Base-by-base conservation (phyloP, 1,140 invertebrate genomes). In the Halictus rubicundus region DNA sequence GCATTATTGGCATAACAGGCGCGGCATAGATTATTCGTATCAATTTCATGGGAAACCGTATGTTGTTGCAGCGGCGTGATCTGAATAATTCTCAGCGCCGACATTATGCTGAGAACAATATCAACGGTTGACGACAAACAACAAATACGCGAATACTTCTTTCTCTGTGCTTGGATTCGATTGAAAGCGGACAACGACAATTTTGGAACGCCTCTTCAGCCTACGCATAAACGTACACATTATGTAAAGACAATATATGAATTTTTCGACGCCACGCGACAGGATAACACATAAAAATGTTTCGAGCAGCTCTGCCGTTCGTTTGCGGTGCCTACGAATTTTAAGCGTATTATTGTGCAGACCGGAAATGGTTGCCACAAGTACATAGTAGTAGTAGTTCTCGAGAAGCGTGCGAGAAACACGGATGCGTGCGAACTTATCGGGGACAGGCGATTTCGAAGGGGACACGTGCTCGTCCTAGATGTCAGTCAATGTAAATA, bases 401-500 rank as follows among this genome's bases (percentile, higher is more conserved):
- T 46, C 19, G 8, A 61, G 8, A 25, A 46, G 10, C 21, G 16
- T 39, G 65, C 23, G 16, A 64, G 66, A 46, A 70, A 14, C 9
- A 64, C 19, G 21, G 23, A 46, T 49, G 65, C 66, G n/a, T 54
- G 63, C 59, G 39, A 73, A 65, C 71, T 9, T 46, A 72, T 81
- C 3, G 32, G 52, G 6, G 19, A 75, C 42, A 39, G 49, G 68
- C 65, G 80, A 81, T 71, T 81, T 81, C 68, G 60, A 27, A 66
- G 52, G 49, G 60, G 60, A 69, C 23, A 71, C 25, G 74, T 59
- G 49, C 66, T 70, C 19, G 21, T 21, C 25, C 27, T 66, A 64
- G 66, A 69, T 80, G 25, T 64, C 52, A 71, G 61, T 78, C 80
- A 78, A 19, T 82, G 77, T 82, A 82, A 74, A 74, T 76, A 86